A percentile compares a stretch with the other conserved stretches of the same genome.
Evolutionary conservation across 1,140 invertebrate species (phyloP).

Genomic region (Pectinophora gossypiella): DNA sequence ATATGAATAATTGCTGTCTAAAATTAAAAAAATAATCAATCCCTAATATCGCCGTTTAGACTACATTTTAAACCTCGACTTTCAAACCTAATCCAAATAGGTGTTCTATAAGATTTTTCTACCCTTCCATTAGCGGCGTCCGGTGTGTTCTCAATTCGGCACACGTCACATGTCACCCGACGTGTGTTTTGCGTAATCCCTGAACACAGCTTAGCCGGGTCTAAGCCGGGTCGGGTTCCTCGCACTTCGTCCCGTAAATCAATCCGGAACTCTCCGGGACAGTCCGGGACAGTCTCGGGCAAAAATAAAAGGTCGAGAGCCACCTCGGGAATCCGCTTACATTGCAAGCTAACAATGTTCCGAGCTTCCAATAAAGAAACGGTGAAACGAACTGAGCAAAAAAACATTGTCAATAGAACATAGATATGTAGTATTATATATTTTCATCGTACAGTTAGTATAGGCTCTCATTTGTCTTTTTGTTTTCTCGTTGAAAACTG

Average conservation of each 20-base stretch:
- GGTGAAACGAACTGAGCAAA: too few relatives aligned
- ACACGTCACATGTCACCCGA: conserved; percentile 39
- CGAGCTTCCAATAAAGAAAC: neutral
- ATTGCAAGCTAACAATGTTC: neutral
- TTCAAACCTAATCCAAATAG: too few relatives aligned
- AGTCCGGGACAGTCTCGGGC: conserved; percentile 28
- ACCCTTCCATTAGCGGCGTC: neutral
- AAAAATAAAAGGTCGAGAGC: conserved; percentile 50
- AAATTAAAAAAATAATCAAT: too few relatives aligned
- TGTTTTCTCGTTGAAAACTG: too few relatives aligned
- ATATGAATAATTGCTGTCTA: too few relatives aligned
- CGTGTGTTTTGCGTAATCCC: conserved; percentile 54
- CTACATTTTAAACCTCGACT: too few relatives aligned
- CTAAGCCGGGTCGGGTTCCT: conserved; percentile 37
- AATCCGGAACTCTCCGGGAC: conserved; percentile 30
- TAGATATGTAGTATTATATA: too few relatives aligned
- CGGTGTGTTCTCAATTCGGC: conserved; percentile 28
- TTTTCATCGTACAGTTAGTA: too few relatives aligned
- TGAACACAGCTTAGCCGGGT: conserved; percentile 46
- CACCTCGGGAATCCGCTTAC: conserved; percentile 42
- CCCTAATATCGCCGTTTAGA: too few relatives aligned
- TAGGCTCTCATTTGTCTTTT: too few relatives aligned
- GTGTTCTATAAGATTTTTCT: too few relatives aligned
- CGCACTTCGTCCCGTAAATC: conserved; percentile 61
- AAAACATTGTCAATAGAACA: too few relatives aligned